Percentiles rank a stretch among this genome's conserved stretches.
These are phyloP conservation scores for Datnioides undecimradiatus DNA, from an alignment of 2,113 vertebrate genomes.

Conservation along the genomic window DNA sequence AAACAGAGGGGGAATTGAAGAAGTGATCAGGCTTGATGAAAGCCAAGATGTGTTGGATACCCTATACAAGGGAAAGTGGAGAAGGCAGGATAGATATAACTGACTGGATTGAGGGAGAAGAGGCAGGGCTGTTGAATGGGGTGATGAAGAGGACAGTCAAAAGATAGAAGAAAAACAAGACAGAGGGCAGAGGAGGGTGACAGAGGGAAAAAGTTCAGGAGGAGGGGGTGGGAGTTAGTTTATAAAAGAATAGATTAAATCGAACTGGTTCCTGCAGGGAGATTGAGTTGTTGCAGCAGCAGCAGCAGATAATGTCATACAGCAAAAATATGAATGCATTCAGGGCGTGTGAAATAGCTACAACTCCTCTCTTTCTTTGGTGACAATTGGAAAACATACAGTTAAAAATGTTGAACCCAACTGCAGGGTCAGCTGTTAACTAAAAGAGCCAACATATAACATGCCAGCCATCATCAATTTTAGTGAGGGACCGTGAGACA, in stretches of 20 bases:
- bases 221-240: constrained; percentile 2
- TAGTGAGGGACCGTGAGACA: neutral
- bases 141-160: constrained; percentile 39
- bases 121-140: neutral
- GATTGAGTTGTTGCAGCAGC: neutral
- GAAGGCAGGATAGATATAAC: constrained; percentile 14
- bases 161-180: constrained; percentile 10
- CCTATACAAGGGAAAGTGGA: constrained; percentile 4
- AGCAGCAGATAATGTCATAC: constrained; percentile 15
- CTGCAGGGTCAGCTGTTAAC: neutral
- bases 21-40: neutral
- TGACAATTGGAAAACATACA: neutral
- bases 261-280: constrained; percentile 18
- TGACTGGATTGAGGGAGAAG: constrained; percentile 18
- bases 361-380: neutral
- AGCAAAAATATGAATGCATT: constrained; percentile 6
- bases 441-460: neutral
- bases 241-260: constrained; percentile 24
- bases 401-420: neutral
- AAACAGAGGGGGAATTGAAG: neutral
- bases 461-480: neutral
- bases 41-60: neutral
- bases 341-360: neutral
- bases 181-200: neutral
- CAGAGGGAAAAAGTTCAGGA: neutral